Conservation (phyloP, 1,140 invertebrate genomes). For the Melipona quadrifasciata region DNA sequence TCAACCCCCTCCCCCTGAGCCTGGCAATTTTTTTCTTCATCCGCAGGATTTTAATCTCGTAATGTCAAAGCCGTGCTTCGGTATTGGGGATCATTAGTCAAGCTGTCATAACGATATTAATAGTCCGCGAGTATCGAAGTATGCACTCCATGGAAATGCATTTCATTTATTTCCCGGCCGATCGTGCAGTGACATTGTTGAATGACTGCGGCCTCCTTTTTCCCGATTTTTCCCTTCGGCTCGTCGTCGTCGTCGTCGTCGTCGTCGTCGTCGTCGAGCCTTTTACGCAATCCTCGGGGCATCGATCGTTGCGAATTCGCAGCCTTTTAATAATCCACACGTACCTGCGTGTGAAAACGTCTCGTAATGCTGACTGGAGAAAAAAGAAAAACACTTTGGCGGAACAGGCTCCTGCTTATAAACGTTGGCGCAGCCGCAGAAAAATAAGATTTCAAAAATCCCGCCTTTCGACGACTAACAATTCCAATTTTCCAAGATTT, state of each 20-base stretch:
- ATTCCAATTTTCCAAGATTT: neutral
- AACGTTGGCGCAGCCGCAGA: neutral
- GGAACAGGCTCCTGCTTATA: neutral
- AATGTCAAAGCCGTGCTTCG: slow-evolving; percentile 79
- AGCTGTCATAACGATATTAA: slow-evolving; percentile 81
- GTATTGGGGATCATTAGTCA: slow-evolving; percentile 80
- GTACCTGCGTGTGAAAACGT: neutral
- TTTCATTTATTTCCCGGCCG: slow-evolving; percentile 78
- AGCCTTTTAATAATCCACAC: neutral
- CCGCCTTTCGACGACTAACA: rapidly evolving
- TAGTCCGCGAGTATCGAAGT: slow-evolving; percentile 78
- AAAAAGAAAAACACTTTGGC: neutral
- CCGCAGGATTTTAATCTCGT: slow-evolving; percentile 79
- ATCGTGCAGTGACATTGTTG: slow-evolving; percentile 77
- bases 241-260: slow-evolving; percentile 16
- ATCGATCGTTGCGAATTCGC: slow-evolving; percentile 28
- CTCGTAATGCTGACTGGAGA: neutral
- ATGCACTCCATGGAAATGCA: slow-evolving; percentile 80
- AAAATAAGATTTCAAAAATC: neutral
- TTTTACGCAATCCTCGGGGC: slow-evolving; percentile 42
- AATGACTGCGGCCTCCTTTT: slow-evolving; percentile 75
- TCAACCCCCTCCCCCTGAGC: neutral
- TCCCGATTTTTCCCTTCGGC: slow-evolving; percentile 57
- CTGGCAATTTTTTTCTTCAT: slow-evolving; percentile 62
- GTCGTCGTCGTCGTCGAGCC: slow-evolving; percentile 25